Base-by-base conservation (phyloP, 2,113 vertebrate species). In the Serilophus lunatus region DNA sequence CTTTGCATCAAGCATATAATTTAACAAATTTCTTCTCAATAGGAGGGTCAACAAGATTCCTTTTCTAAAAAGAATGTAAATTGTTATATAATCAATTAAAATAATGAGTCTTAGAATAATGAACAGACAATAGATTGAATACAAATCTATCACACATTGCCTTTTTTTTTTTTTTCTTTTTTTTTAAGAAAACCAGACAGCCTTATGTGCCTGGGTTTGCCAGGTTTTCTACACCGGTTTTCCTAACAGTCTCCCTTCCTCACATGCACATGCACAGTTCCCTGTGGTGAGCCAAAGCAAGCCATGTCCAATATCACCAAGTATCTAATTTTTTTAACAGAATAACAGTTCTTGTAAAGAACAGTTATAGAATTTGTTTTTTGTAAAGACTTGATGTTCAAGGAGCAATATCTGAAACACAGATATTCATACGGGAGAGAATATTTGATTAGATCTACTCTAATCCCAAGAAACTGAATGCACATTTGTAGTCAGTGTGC, bases 151-250 rank as follows among this genome's bases (percentile, higher is more conserved):
- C 12, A 70, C 22, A 38, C 2, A 1, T 4, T 36, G 42, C 22
- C 4, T 2, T 6, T 4, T 2, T 1, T 8, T 36, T 33, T 33
- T 13, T 45, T 2, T 6, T 4, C 2, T 1, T 8, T 36, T 33
- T 33, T 13, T 45, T 17, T 36, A 61, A 0, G 0, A 76, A 90
- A 64, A 72, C 9, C 35, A 72, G 10, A 38, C 10, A 56, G 10
- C 7, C 6, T 74, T 23, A 56, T 7, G 10, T 68, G 35, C 15
- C 33, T 9, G 3, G 6, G 4, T 59, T 66, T 75, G 19, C 14
- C 69, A 84, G 42, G 42, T n/a, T 86, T 75, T 54, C 7, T 42
- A 38, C 31, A 33, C 13, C 35, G 4, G 5, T 54, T 70, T 89
- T 70, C 29, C 38, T 50, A 44, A 12, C 56, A 70, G 74, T 24